Evolutionary conservation across 2,113 vertebrate species (phyloP).

Genomic region (Budorcas taxicolor): DNA sequence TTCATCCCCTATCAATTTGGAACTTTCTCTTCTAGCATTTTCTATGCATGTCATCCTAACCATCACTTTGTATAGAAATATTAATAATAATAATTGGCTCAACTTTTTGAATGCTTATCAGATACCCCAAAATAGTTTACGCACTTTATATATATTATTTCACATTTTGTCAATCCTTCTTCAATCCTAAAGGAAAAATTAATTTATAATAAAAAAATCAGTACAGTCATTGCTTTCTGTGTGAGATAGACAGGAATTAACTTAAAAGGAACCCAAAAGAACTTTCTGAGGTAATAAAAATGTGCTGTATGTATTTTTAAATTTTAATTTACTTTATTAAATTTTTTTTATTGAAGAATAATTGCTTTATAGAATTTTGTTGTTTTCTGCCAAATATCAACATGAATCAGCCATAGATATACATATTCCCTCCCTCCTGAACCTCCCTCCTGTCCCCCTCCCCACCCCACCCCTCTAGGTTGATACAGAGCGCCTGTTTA

Average conservation of each 20-base stretch:
- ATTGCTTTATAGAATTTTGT: not conserved
- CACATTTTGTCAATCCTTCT: not conserved
- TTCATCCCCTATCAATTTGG: not conserved
- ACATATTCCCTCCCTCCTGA: not conserved
- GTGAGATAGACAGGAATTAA: not conserved
- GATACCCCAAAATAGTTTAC: not conserved
- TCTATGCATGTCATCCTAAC: not conserved
- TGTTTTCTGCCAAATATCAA: not conserved
- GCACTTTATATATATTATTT: not conserved
- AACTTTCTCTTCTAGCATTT: not conserved
- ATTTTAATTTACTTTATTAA: not conserved
- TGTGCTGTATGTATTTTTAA: not conserved
- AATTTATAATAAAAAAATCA: not conserved
- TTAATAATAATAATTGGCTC: not conserved
- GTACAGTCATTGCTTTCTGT: not conserved
- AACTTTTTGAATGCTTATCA: not conserved
- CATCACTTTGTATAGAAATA: not conserved
- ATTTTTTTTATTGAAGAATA: not conserved
- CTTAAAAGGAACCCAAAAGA: not conserved
- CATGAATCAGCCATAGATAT: not conserved
- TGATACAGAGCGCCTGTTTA: not conserved
- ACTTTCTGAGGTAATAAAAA: not conserved
- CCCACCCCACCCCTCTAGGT: not conserved
- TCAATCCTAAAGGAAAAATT: not conserved
- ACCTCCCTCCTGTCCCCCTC: fast-evolving